These are phyloP conservation scores for Lasius platythorax DNA, from an alignment of 2,888 invertebrate species.

Conservation along the genomic window DNA sequence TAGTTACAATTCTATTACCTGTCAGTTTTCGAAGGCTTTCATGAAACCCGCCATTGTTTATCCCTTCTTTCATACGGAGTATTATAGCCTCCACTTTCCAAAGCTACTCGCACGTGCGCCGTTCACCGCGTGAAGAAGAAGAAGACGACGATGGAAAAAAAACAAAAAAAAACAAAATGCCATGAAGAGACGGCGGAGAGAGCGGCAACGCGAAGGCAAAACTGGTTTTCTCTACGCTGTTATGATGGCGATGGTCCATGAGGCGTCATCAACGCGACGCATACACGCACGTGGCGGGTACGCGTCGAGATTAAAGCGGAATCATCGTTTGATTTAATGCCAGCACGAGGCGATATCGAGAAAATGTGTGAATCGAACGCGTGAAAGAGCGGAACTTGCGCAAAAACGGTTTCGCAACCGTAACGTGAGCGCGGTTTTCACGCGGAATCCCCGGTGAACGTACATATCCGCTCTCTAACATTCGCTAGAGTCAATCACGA, in stretches of 20 bases:
- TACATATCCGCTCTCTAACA: slow-evolving; percentile 37
- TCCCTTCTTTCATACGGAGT: slow-evolving; percentile 31
- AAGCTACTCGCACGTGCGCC: slow-evolving; percentile 82
- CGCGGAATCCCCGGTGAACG: slow-evolving; percentile 49
- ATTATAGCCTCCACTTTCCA: slow-evolving; percentile 69
- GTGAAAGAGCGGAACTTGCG: slow-evolving; percentile 64
- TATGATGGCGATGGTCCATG: slow-evolving; percentile 62
- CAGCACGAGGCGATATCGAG: slow-evolving; percentile 47
- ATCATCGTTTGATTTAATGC: slow-evolving; percentile 44
- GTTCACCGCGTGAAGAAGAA: slow-evolving; percentile 62
- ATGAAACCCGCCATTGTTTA: slow-evolving; percentile 20
- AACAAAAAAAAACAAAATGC: slow-evolving; percentile 27
- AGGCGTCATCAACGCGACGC: slow-evolving; percentile 49
- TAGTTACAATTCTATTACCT: background rate
- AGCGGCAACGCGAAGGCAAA: slow-evolving; percentile 56
- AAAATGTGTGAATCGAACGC: slow-evolving; percentile 58
- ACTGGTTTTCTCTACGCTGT: slow-evolving; percentile 68
- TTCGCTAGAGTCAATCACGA: slow-evolving; percentile 16
- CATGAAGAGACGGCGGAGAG: slow-evolving; percentile 43
- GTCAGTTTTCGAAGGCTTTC: background rate
- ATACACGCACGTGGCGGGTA: slow-evolving; percentile 40
- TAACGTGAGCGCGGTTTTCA: slow-evolving; percentile 18
- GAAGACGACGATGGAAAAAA: slow-evolving; percentile 13
- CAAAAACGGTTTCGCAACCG: slow-evolving; percentile 55
- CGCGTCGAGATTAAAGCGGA: slow-evolving; percentile 50